Evolutionary conservation across 2,113 vertebrate species (phyloP), one percentile per base, ranked within the genome.

Genomic region (Megaceryle torquata): DNA sequence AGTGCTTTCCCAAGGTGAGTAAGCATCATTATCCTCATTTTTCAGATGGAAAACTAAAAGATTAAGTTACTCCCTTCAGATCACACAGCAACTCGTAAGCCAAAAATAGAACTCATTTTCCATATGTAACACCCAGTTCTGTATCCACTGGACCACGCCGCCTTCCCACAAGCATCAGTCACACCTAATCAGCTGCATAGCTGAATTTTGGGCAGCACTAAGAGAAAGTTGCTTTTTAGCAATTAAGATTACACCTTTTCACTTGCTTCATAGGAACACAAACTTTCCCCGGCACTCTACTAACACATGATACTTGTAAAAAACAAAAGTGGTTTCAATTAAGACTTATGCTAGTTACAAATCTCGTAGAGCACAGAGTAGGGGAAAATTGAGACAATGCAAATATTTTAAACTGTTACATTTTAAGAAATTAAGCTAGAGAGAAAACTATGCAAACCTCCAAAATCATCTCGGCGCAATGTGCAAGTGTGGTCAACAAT

Each of bases 11-110:
- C 93, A 77, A 97, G 82, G 91, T 94, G 84, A 95, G 74, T 65
- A 93, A 94, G 81, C 91, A 96, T 56, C 84, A 95, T 92, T 91
- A 95, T 94, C 46, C 68, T 88, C 67, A 94, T 96, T 96, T 94
- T 97, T 96, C 91, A 95, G 88, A 91, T 51, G 78, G 75, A 91
- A 95, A 97, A 95, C 67, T 39, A 63, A 85, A 88, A 89, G 84
- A 93, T 82, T 95, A 94, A 95, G 82, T 77, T 88, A 91, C 31
- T 95, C 87, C 82, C 87, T 94, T 78, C 56, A 95, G 87, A 85
- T 89, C 78, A 89, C 63, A 87, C 21, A 91, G 69, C 70, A 92
- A 87, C 59, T 77, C 85, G 82, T 29, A 89, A 76, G 70, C 74
- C 86, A 89, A 89, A 95, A 97, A 92, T 78, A 93, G 72, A 96